Evolutionary conservation across 2,888 invertebrate species (phyloP), one percentile per base, ranked within the genome.

Genomic region (Margaritifera margaritifera): DNA sequence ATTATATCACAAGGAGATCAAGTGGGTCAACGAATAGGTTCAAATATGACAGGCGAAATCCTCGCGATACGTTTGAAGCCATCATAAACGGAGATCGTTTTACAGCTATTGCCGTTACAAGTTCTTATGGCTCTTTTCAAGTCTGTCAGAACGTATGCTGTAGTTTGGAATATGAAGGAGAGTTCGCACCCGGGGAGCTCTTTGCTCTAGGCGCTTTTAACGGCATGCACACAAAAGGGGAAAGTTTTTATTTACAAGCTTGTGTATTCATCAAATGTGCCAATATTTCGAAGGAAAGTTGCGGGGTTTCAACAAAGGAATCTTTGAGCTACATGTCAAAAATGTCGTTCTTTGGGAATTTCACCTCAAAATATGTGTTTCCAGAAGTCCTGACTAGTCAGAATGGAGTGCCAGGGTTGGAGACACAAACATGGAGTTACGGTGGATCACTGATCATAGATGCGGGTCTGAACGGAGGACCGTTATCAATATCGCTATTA

Each of bases 321-420:
- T 62, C 74, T 2, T 6, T 31, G 22, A 70, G 66, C 25, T 65
- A 70, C 25, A 63, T 75, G 51, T 62, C 59, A 18, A 75, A 75
- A 63, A 75, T 75, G 75, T 69, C 75, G 24, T 71, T 75, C 55
- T 50, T 50, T 57, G 75, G 67, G 6, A 75, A 72, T 63, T 75
- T 75, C 62, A 56, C 72, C 0, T 60, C 63, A 18, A 62, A 61
- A 15, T 61, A 68, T 55, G 71, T 71, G 18, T 66, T 62, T 61
- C 75, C 75, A 25, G 72, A 76, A 68, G 69, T 75, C 8, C 55
- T 75, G 1, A 64, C 69, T 22, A 63, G 62, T 27, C 53, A 66
- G 24, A 63, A 62, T 58, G 61, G 60, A 4, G 22, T 31, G n/a
- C 63, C 62, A n/a, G 71, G 65, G 11, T 51, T 75, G 0, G 67